Evolutionary conservation across 1,140 invertebrate species (phyloP).

Genomic region (Vollenhovia emeryi): DNA sequence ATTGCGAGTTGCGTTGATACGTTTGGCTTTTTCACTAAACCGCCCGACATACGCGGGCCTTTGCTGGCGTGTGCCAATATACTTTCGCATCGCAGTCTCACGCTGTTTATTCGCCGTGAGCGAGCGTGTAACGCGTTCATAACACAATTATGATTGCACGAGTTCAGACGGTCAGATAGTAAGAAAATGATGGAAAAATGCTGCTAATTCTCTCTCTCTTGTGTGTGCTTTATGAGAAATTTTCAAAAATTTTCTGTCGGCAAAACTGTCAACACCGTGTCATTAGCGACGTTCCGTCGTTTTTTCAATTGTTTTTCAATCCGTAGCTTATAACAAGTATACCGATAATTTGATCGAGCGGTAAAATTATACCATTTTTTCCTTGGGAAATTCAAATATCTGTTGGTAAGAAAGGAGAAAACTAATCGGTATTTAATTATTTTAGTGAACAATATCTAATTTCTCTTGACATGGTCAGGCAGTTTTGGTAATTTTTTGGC

Average conservation of each 20-base stretch:
- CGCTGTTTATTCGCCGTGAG: neutral
- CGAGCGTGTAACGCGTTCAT: slow-evolving; percentile 14
- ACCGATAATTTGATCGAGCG: no score
- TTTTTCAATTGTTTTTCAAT: no score
- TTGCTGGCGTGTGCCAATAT: neutral
- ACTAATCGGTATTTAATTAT: neutral
- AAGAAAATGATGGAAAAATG: slow-evolving; percentile 7
- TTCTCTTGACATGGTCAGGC: neutral
- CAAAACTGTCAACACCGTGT: neutral
- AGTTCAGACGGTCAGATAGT: neutral
- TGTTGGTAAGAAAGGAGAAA: neutral
- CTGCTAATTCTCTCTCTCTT: neutral
- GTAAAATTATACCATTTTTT: neutral
- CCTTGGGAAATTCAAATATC: neutral
- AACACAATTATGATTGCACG: slow-evolving; percentile 12
- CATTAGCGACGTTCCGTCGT: no score
- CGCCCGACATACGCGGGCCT: neutral
- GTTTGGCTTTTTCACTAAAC: neutral
- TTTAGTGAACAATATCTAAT: neutral
- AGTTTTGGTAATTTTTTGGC: neutral
- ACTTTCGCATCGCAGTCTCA: neutral
- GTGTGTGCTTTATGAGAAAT: neutral
- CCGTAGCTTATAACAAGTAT: no score
- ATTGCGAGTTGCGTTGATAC: no score
- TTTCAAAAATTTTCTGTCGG: neutral